Percentiles rank a stretch among this genome's conserved stretches.
These are phyloP conservation scores for Grantiella picta DNA, from an alignment of 2,113 vertebrate species.

Conservation along the genomic window DNA sequence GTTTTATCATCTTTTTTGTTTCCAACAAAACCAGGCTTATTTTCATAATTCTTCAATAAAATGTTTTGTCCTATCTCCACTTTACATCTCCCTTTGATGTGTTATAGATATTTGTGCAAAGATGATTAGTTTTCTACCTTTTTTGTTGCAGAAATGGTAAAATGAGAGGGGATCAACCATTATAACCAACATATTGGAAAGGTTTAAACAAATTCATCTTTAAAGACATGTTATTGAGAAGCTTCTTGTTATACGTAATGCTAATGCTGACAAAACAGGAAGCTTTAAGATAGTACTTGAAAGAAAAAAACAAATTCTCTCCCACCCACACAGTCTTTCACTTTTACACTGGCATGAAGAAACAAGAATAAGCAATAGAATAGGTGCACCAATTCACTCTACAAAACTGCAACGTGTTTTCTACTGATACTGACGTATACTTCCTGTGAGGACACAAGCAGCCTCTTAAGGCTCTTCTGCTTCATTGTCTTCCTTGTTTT, in stretches of 20 bases:
- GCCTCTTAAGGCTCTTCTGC: background rate
- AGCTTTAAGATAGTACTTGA: background rate
- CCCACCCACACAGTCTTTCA: background rate
- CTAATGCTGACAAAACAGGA: slow-evolving; percentile 20
- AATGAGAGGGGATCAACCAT: background rate
- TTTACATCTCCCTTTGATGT: background rate
- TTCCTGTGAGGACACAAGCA: background rate
- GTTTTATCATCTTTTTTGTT: background rate
- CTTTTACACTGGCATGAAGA: background rate
- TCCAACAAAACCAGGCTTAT: background rate
- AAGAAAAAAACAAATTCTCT: background rate
- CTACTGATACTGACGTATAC: background rate
- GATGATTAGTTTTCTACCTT: background rate
- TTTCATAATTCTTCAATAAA: background rate
- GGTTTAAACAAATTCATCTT: background rate
- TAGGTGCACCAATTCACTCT: background rate
- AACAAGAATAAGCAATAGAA: background rate
- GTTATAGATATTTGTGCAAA: background rate
- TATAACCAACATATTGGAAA: background rate
- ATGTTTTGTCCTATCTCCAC: background rate
- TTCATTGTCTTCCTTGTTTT: background rate
- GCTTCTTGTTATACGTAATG: background rate
- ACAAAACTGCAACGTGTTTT: background rate
- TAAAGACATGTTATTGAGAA: background rate
- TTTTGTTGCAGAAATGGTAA: background rate